A percentile compares a stretch with the other conserved stretches of the same genome.
These are phyloP conservation scores for Tetramorium parvispinum DNA, from an alignment of 1,140 invertebrate genomes.

Conservation along the genomic window DNA sequence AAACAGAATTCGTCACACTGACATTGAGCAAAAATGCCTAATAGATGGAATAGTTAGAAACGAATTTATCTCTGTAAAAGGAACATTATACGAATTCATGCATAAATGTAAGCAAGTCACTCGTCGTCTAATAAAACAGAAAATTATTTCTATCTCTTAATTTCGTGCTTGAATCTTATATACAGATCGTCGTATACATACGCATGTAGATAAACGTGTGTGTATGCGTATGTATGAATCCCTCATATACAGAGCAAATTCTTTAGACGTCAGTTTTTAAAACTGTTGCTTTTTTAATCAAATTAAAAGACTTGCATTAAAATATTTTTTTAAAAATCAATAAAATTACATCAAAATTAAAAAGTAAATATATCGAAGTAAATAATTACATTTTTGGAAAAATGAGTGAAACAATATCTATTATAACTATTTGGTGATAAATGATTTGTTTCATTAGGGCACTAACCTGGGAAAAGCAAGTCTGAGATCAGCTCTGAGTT, in stretches of 20 bases:
- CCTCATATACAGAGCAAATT: too few relatives aligned
- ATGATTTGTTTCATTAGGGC: not conserved
- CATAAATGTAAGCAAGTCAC: too few relatives aligned
- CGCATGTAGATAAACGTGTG: too few relatives aligned
- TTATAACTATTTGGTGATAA: not conserved
- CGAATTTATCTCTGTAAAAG: too few relatives aligned
- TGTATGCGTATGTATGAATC: too few relatives aligned
- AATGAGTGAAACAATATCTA: not conserved
- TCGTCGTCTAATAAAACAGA: too few relatives aligned
- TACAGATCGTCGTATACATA: too few relatives aligned
- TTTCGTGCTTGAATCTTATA: too few relatives aligned
- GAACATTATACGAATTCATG: too few relatives aligned
- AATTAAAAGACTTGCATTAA: not conserved
- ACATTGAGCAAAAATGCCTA: not conserved
- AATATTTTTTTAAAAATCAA: too few relatives aligned
- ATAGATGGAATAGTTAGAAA: not conserved
- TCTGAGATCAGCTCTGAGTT: conserved; percentile 93
- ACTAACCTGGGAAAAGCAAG: conserved; percentile 94
- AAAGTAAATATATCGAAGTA: not conserved
- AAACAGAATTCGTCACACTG: not conserved
- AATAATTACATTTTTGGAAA: not conserved
- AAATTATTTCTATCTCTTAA: too few relatives aligned
- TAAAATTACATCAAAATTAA: not conserved
- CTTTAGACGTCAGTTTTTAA: too few relatives aligned
- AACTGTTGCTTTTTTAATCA: not conserved